A percentile compares a stretch with the other conserved stretches of the same genome.
These are phyloP conservation scores for Acronicta alni DNA, from an alignment of 2,888 invertebrate species.

Conservation along the genomic window DNA sequence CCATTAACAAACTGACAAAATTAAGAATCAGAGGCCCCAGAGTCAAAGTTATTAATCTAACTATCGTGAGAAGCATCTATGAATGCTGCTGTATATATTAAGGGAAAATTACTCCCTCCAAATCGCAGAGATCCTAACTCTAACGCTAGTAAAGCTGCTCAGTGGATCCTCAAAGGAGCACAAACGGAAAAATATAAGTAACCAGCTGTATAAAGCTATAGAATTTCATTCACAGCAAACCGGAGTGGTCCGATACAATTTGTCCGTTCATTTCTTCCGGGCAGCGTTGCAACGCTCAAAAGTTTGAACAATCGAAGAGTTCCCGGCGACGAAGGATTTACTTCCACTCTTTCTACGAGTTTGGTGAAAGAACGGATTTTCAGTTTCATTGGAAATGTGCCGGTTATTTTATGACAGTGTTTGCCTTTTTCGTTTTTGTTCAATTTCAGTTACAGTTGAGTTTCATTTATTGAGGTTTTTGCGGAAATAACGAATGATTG, in stretches of 20 bases:
- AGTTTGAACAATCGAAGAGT: conserved; percentile 43
- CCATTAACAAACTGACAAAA: too few species aligned
- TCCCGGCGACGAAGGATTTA: conserved; percentile 40
- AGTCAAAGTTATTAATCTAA: too few species aligned
- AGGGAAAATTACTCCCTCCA: too few species aligned
- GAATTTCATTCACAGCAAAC: conserved; percentile 32
- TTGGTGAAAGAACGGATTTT: conserved; percentile 38
- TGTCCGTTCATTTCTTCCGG: conserved; percentile 47
- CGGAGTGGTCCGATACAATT: conserved; percentile 52
- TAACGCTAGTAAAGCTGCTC: not conserved
- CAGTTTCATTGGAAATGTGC: conserved; percentile 13
- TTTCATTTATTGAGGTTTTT: too few species aligned
- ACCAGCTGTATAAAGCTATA: conserved; percentile 13
- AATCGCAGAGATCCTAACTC: too few species aligned
- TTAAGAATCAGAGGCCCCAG: too few species aligned
- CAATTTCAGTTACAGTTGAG: too few species aligned
- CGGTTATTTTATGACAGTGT: conserved; percentile 13
- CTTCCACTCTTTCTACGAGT: conserved; percentile 17
- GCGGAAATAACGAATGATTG: too few species aligned
- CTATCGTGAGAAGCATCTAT: too few species aligned
- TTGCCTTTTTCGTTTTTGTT: not conserved
- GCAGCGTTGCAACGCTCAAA: conserved; percentile 24
- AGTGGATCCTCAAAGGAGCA: not conserved
- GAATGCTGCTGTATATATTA: too few species aligned
- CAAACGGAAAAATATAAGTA: not conserved